Percentiles rank a stretch among this genome's conserved stretches.
Evolutionary conservation across 2,888 invertebrate species (phyloP).

Genomic region (Heliconius cydno): DNA sequence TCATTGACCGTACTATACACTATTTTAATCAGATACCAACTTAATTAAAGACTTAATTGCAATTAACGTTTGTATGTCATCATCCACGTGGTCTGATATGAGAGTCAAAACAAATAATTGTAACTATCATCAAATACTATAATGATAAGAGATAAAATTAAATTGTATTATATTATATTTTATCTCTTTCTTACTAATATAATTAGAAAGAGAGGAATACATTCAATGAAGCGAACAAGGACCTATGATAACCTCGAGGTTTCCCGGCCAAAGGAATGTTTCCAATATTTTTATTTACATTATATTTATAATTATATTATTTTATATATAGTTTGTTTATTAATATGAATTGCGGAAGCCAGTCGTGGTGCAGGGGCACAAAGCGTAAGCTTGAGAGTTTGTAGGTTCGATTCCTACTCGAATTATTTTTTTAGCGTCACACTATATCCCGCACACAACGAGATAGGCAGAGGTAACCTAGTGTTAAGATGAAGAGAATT

Average conservation of each 20-base stretch:
- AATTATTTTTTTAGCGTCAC: too few relatives aligned
- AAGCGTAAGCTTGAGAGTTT: not conserved
- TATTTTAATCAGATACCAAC: too few relatives aligned
- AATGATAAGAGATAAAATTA: slow-evolving; percentile 13
- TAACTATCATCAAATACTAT: slow-evolving; percentile 1
- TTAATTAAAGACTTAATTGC: not conserved
- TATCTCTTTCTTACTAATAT: slow-evolving; percentile 36
- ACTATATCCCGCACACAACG: too few relatives aligned
- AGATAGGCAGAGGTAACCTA: too few relatives aligned
- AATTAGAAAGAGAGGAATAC: slow-evolving; percentile 16
- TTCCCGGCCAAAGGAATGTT: slow-evolving; percentile 66
- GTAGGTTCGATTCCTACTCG: too few relatives aligned
- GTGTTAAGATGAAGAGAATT: too few relatives aligned
- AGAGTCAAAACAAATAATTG: slow-evolving; percentile 12
- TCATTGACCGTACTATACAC: not conserved
- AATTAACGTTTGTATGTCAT: slow-evolving; percentile 13
- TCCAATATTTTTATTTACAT: slow-evolving; percentile 47
- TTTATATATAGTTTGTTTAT: too few relatives aligned
- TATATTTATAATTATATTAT: not conserved
- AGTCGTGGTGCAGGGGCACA: not conserved
- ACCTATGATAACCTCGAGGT: slow-evolving; percentile 61
- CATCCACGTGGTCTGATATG: slow-evolving; percentile 3
- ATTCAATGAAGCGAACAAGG: slow-evolving; percentile 50
- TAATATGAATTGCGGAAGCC: too few relatives aligned
- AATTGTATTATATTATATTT: not conserved